Conservation (phyloP, 2,888 invertebrate species). For the Chromoteleia sp. region DNA sequence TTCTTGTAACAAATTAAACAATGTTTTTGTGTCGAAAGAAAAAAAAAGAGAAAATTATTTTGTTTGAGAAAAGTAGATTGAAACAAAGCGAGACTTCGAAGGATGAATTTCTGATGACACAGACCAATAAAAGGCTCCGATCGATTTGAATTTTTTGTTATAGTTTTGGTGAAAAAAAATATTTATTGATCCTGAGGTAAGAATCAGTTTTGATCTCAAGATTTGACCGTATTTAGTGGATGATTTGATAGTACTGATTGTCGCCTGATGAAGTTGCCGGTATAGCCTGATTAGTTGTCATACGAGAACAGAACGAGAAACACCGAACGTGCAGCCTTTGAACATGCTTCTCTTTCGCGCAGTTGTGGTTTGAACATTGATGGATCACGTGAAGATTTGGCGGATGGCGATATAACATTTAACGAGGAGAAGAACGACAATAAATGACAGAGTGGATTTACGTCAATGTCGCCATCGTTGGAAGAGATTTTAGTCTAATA, state of each 20-base stretch:
- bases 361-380: conserved; percentile 60
- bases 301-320: conserved; percentile 61
- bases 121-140: conserved; percentile 21
- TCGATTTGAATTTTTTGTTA: conserved; percentile 21
- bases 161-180: not conserved
- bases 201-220: conserved; percentile 12
- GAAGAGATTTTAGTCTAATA: conserved; percentile 69
- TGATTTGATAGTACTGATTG: conserved; percentile 32
- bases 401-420: conserved; percentile 67
- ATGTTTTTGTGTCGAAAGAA: no score
- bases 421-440: conserved; percentile 65
- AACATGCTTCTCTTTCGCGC: conserved; percentile 64
- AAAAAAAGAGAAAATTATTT: not conserved
- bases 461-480: conserved; percentile 66
- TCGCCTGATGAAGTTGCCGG: conserved; percentile 38
- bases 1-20: not conserved
- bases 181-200: not conserved
- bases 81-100: conserved; percentile 9
- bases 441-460: conserved; percentile 67
- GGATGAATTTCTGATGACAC: conserved; percentile 21
- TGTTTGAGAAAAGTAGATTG: conserved; percentile 3
- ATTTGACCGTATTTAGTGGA: conserved; percentile 7
- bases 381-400: conserved; percentile 68
- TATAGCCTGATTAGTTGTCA: conserved; percentile 46
- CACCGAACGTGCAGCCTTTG: conserved; percentile 67